Percentiles rank a stretch among this genome's conserved stretches.
Evolutionary conservation across 2,888 invertebrate genomes (phyloP).

Genomic region (Melanostoma mellinum): DNA sequence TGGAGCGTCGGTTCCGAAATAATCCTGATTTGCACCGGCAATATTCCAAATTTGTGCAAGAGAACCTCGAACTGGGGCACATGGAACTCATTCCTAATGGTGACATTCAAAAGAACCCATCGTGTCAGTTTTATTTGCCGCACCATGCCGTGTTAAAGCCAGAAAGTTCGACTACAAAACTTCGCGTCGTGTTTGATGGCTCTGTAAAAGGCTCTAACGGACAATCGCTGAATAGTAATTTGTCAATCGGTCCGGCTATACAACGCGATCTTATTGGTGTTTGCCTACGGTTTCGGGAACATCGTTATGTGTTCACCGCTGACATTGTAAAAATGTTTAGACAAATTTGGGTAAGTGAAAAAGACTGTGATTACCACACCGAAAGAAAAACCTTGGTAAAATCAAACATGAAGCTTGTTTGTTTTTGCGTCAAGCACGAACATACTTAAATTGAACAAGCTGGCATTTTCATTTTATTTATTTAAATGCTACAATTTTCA

Average conservation of each 20-base stretch:
- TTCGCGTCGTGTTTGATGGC: constrained; percentile 15
- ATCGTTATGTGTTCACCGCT: constrained; percentile 58
- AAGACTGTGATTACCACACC: constrained; percentile 57
- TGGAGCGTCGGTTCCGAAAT: constrained; percentile 33
- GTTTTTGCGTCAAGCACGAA: too few relatives aligned
- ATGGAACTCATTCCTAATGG: constrained; percentile 16
- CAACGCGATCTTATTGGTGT: constrained; percentile 11
- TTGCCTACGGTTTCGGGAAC: constrained; percentile 54
- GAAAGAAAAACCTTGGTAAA: too few relatives aligned
- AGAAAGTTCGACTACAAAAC: constrained; percentile 26
- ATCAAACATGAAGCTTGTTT: too few relatives aligned
- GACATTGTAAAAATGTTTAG: constrained; percentile 67
- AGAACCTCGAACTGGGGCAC: constrained; percentile 35
- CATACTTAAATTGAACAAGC: too few relatives aligned
- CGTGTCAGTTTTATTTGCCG: constrained; percentile 12
- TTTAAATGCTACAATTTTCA: too few relatives aligned
- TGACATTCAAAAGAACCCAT: not conserved
- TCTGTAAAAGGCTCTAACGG: constrained; percentile 3
- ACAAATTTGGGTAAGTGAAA: constrained; percentile 59
- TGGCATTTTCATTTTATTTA: too few relatives aligned
- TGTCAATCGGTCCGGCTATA: constrained; percentile 6
- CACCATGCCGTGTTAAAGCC: constrained; percentile 26
- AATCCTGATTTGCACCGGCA: constrained; percentile 13
- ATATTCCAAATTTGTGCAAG: constrained; percentile 23
- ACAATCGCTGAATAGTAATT: constrained; percentile 8